Percentiles rank a stretch among this genome's conserved stretches.
These are phyloP conservation scores for Mycteria americana DNA, from an alignment of 2,797 vertebrate genomes.

Conservation along the genomic window DNA sequence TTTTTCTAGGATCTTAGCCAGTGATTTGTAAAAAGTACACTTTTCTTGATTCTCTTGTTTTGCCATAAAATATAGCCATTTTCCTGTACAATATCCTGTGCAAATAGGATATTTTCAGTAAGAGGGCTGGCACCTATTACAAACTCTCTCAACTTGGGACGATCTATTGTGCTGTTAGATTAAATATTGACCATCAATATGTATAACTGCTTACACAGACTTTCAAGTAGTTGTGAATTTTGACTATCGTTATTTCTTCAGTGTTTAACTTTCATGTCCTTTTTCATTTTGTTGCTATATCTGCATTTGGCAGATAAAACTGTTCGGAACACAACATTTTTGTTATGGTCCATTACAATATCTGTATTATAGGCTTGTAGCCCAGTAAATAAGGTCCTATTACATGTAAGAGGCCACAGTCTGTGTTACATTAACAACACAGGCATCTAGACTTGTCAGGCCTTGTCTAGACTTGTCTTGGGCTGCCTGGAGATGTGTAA, in stretches of 20 bases:
- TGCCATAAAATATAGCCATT: not conserved
- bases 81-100: not conserved
- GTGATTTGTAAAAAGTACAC: not conserved
- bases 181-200: not conserved
- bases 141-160: not conserved
- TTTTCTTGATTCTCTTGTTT: not conserved
- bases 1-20: not conserved
- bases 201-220: not conserved
- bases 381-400: not conserved
- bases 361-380: not conserved
- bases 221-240: not conserved
- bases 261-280: not conserved
- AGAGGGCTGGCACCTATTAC: not conserved
- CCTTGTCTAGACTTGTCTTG: not conserved
- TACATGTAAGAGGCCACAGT: not conserved
- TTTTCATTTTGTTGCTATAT: not conserved
- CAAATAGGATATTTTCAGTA: not conserved
- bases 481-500: not conserved
- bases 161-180: not conserved
- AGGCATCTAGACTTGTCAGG: not conserved
- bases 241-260: not conserved
- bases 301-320: not conserved
- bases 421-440: not conserved
- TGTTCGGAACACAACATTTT: not conserved
- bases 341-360: not conserved